Percentiles rank a stretch among this genome's conserved stretches.
Conservation (phyloP, 1,140 invertebrate genomes). For the Oryzaephilus surinamensis region DNA sequence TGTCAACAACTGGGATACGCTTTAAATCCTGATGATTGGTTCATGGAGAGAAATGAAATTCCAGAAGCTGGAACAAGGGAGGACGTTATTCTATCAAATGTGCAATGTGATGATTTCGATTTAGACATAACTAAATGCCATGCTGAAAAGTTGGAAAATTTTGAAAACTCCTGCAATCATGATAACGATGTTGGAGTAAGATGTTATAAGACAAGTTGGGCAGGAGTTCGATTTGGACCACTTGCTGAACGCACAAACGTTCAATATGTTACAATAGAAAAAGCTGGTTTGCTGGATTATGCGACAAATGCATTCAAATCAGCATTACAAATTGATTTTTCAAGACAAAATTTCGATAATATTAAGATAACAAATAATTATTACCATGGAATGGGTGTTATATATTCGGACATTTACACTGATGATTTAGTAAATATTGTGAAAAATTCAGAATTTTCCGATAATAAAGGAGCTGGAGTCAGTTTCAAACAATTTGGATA, state of each 20-base stretch:
- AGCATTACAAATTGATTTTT: constrained; percentile 93
- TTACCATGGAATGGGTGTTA: constrained; percentile 76
- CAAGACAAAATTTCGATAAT: constrained; percentile 80
- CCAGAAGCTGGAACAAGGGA: constrained; percentile 66
- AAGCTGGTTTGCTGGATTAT: constrained; percentile 90
- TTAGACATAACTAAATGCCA: constrained; percentile 83
- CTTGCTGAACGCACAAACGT: constrained; percentile 75
- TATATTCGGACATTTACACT: constrained; percentile 82
- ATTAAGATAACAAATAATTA: constrained; percentile 70
- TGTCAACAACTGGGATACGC: constrained; percentile 92
- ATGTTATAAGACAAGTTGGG: constrained; percentile 87
- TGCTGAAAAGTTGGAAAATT: constrained; percentile 60
- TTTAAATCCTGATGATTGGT: constrained; percentile 88
- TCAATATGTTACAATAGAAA: constrained; percentile 81
- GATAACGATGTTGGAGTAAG: constrained; percentile 78
- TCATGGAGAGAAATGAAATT: constrained; percentile 66
- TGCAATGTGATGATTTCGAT: constrained; percentile 84
- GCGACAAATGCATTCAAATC: constrained; percentile 81
- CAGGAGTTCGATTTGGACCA: constrained; percentile 80
- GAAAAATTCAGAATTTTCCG: constrained; percentile 77
- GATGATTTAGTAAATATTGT: constrained; percentile 76
- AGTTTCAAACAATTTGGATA: constrained; percentile 80
- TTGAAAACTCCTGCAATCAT: constrained; percentile 83
- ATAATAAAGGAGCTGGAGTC: constrained; percentile 80
- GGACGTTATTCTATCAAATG: constrained; percentile 71